phyloP scores from a whole-genome alignment of 2,113 vertebrate species.

The Tragelaphus strepsiceros region DNA sequence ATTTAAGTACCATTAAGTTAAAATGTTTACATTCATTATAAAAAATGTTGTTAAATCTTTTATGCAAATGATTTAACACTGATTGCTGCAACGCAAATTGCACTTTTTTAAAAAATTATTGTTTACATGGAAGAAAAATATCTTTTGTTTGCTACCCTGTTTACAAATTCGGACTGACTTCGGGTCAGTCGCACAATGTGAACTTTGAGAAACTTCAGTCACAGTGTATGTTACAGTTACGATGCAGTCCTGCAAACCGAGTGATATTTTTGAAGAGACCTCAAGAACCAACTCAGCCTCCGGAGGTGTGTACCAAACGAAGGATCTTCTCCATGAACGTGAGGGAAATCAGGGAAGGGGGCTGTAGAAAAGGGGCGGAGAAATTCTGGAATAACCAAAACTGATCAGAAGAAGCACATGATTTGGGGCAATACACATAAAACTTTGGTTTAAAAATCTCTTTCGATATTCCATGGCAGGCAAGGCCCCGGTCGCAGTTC shows the following conservation, averaged over 20 bases:
- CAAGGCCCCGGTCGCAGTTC: conserved; percentile 52
- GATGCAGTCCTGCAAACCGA: conserved; percentile 73
- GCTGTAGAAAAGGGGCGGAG: conserved; percentile 34
- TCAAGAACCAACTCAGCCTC: conserved; percentile 58
- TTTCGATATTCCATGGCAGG: conserved; percentile 46
- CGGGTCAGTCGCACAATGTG: conserved; percentile 78
- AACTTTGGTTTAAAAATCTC: background rate
- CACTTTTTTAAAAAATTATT: conserved; percentile 86
- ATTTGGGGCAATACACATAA: conserved; percentile 48
- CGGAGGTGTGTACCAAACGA: conserved; percentile 74
- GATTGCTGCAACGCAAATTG: conserved; percentile 90
- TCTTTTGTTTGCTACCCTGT: conserved; percentile 93
- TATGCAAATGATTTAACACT: conserved; percentile 92
- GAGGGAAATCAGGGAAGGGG: conserved; percentile 39
- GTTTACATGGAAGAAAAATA: conserved; percentile 87
- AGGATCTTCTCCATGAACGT: conserved; percentile 67
- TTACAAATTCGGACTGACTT: conserved; percentile 81
- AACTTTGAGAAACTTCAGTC: conserved; percentile 84
- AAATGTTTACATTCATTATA: conserved; percentile 90
- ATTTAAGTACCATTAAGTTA: conserved; percentile 93
- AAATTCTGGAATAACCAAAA: conserved; percentile 67
- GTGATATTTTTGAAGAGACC: conserved; percentile 67
- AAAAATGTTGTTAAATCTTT: conserved; percentile 87
- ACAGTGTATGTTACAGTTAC: conserved; percentile 75
- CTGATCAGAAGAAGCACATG: background rate